Evolutionary conservation across 2,113 vertebrate species (phyloP).

Genomic region (Sinocyclocheilus anshuiensis): DNA sequence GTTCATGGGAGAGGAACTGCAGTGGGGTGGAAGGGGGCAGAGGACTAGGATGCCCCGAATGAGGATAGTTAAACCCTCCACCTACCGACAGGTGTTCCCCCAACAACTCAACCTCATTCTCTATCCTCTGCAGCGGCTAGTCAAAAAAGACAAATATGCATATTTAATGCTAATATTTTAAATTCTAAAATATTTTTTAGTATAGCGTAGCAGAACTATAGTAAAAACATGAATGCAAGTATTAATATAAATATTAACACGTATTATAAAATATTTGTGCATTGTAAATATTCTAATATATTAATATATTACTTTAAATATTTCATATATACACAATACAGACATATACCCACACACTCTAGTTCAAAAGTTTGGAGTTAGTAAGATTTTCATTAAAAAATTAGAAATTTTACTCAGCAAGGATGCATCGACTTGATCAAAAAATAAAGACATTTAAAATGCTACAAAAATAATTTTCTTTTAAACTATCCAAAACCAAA

Average conservation of each 20-base stretch:
- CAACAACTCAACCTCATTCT: constrained; percentile 94
- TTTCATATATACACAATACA: too few relatives aligned
- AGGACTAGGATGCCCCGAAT: constrained; percentile 86
- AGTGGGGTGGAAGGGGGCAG: constrained; percentile 90
- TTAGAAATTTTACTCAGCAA: neutral
- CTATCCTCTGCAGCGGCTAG: constrained; percentile 95
- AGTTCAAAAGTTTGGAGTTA: neutral
- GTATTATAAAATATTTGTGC: too few relatives aligned
- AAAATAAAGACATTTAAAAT: neutral
- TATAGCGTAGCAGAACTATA: neutral
- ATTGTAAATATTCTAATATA: too few relatives aligned
- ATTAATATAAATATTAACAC: neutral
- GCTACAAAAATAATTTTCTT: neutral
- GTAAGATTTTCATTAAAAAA: neutral
- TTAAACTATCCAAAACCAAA: too few relatives aligned
- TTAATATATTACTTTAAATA: too few relatives aligned
- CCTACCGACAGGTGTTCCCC: constrained; percentile 94
- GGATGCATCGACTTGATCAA: neutral
- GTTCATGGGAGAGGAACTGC: constrained; percentile 93
- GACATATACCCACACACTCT: too few relatives aligned
- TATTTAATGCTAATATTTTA: neutral
- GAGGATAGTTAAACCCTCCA: constrained; percentile 86
- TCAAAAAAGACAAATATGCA: neutral
- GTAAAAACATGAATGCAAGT: neutral
- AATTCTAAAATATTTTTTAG: neutral